Base-by-base conservation (phyloP, 2,888 invertebrate species). In the Microctonus aethiopoides region DNA sequence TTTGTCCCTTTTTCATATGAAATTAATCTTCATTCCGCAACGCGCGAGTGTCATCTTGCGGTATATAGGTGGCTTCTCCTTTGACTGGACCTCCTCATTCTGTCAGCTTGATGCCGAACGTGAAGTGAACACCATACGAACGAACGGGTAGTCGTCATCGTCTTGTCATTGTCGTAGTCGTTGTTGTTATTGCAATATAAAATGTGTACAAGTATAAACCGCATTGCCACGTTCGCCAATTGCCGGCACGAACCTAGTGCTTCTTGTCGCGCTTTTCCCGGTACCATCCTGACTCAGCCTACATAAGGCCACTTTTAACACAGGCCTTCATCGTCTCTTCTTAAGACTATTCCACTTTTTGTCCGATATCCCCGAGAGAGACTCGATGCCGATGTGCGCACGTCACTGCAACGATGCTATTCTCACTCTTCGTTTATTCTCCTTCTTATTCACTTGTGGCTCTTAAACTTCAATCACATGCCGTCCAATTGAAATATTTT, bases 291-390 rank as follows among this genome's bases (percentile, higher is more conserved):
- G 76, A 79, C 76, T 82, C 83, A 80, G 79, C 75, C 83, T 83
- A 78, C 83, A 83, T 83, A 83, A 83, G 83, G 83, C 77, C 76
- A 77, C 78, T 80, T 74, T 74, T 77, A 76, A 78, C 78, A 76
- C 74, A 63, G 29, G 60, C 66, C 67, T 66, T 64, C 77, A 74
- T 66, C 74, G 76, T 75, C 76, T 75, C 74, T 67, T 75, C 75
- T 71, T 69, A 61, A 16, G 75, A 75, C 77, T 74, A 79, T 81
- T 79, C 80, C 75, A 80, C 81, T 83, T 83, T 82, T 83, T 81
- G 72, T 75, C 57, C 70, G 67, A 75, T 71, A 80, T 79, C 78
- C 74, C n/a, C 72, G 51, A 62, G 69, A 69, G 72, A 63, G 51
- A 57, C 63, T 74, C 74, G 70, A 69, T 63, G 68, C 68, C 67